These are phyloP conservation scores for Hippocampus mohnikei DNA, from an alignment of 2,113 vertebrate genomes.

Conservation along the genomic window DNA sequence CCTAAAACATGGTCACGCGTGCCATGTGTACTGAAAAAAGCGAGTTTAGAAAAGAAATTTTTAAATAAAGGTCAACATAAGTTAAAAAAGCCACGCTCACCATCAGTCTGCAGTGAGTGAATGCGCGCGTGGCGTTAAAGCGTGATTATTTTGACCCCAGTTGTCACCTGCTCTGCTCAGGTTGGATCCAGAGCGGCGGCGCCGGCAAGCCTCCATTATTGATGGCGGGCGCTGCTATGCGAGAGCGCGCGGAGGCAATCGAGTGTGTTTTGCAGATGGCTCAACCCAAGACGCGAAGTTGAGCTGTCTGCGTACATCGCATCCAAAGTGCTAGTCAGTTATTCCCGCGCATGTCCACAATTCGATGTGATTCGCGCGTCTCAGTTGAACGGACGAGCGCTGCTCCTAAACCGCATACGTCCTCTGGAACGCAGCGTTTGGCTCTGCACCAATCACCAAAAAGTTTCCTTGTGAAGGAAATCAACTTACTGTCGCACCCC, in stretches of 20 bases:
- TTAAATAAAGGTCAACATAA: no score
- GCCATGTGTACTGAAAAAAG: no score
- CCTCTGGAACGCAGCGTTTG: conserved; percentile 34
- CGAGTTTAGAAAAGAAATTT: no score
- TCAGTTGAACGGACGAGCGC: conserved; percentile 50
- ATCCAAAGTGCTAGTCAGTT: conserved; percentile 54
- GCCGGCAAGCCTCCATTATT: conserved; percentile 52
- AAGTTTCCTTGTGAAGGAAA: conserved; percentile 64
- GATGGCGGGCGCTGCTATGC: conserved; percentile 51
- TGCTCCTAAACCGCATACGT: background rate
- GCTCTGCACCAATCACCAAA: conserved; percentile 47
- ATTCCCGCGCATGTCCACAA: conserved; percentile 59
- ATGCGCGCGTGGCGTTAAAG: no score
- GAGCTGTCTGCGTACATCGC: conserved; percentile 43
- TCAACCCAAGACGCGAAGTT: conserved; percentile 46
- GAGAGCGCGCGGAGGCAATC: conserved; percentile 54
- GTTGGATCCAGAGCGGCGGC: conserved; percentile 36
- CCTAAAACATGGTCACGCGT: no score
- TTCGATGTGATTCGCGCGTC: conserved; percentile 43
- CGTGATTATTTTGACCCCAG: conserved; percentile 46
- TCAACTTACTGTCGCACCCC: conserved; percentile 49
- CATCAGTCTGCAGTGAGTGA: no score
- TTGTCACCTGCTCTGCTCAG: conserved; percentile 52
- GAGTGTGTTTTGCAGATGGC: conserved; percentile 47
- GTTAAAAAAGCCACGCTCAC: no score